Evolutionary conservation across 23 tunicate genomes (phyloP), one percentile per base, ranked within the genome.

Genomic region (Styela plicata): DNA sequence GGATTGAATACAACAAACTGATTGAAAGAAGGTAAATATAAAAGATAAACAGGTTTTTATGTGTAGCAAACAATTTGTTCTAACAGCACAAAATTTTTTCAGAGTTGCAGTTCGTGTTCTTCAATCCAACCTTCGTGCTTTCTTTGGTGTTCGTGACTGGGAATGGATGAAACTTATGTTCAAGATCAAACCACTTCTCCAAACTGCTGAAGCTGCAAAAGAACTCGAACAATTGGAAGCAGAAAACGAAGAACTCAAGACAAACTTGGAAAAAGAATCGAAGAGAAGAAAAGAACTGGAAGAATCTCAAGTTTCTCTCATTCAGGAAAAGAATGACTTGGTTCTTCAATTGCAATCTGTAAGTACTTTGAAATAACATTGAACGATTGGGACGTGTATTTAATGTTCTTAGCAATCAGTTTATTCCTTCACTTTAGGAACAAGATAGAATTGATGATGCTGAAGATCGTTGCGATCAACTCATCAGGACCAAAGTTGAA

Each of bases 131-230:
- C 65, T 89, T 73, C 69, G 98, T 52, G 91, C 91, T 53, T 94
- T 82, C 95, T 84, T 94, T 83, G 85, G 85, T 20, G 83, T 94
- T 85, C 91, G 92, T 44, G 90, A 90, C 64, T 94, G 96, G 71
- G 92, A 94, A 69, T 94, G 98, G 98, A 83, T 84, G 98, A 94
- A 94, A 67, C 93, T 94, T 31, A 83, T 86, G 89, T 86, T 83
- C 83, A 94, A 89, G 84, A 87, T 94, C 86, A 96, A 96, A 79
- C 99, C 99, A 18, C 82, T 96, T 22, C 85, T 96, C 53, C 96
- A 96, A 53, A 87, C 97, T 17, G 99, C 94, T 17, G 94, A 96
- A 64, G 90, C 96, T 28, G 97, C 90, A 10, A 85, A 91, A 34
- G 99, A 96, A 74, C 52, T 96, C n/a, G 94, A 96, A 85, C 88